A percentile compares a stretch with the other conserved stretches of the same genome.
phyloP scores from a whole-genome alignment of 1,140 invertebrate genomes.

The Bilobella aurantiaca region DNA sequence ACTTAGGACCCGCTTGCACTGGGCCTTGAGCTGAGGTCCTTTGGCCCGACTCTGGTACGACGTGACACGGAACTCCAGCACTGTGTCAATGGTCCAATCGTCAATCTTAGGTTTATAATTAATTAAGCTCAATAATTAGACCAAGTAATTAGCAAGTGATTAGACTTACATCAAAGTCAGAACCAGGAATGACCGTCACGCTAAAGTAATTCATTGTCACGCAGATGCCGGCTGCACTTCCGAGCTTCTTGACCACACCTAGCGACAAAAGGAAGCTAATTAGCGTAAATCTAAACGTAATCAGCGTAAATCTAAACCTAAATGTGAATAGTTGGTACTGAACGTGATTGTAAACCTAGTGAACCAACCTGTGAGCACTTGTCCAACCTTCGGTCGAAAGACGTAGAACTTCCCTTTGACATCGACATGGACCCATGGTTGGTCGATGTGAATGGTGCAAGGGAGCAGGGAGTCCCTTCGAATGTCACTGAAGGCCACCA shows the following conservation, averaged over 20 bases:
- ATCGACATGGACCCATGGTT: slow-evolving; percentile 23
- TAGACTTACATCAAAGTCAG: slow-evolving; percentile 12
- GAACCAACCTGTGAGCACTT: slow-evolving; percentile 21
- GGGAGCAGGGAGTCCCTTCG: not conserved
- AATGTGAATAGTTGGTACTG: not conserved
- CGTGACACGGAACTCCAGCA: slow-evolving; percentile 16
- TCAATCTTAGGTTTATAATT: slow-evolving; percentile 20
- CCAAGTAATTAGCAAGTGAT: not conserved
- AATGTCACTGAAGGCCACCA: slow-evolving; percentile 19
- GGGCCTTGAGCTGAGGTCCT: slow-evolving; percentile 13
- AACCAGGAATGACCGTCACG: slow-evolving; percentile 16
- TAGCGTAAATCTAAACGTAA: not conserved
- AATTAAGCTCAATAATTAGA: not conserved
- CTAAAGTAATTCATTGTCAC: slow-evolving; percentile 23
- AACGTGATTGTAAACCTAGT: slow-evolving; percentile 1
- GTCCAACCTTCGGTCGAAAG: slow-evolving; percentile 20
- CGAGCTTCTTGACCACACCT: slow-evolving; percentile 24
- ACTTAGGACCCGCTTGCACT: not conserved
- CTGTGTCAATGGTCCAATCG: slow-evolving; percentile 21
- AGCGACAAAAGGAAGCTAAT: not conserved
- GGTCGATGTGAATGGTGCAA: slow-evolving; percentile 17
- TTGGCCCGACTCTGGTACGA: slow-evolving; percentile 20
- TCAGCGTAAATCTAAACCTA: not conserved
- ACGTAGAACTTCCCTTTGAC: slow-evolving; percentile 25
- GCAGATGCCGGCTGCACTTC: slow-evolving; percentile 22